A percentile compares a stretch with the other conserved stretches of the same genome.
phyloP scores from a whole-genome alignment of 2,888 invertebrate species.

The Cephus rjabovi region DNA sequence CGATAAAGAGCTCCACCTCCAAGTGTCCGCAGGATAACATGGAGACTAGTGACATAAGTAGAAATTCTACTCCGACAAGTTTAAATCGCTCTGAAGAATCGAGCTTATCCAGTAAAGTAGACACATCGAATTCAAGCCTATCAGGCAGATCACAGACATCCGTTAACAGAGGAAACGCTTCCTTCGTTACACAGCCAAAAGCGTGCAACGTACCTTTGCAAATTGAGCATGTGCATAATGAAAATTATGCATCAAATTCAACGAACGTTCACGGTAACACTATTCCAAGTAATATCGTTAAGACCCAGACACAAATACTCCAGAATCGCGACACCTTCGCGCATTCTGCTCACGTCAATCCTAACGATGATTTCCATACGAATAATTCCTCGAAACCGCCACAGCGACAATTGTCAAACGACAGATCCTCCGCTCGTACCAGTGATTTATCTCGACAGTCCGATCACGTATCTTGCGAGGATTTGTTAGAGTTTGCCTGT shows the following conservation, averaged over 20 bases:
- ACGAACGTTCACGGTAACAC: slow-evolving; percentile 22
- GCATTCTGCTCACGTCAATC: slow-evolving; percentile 7
- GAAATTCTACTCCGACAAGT: slow-evolving; percentile 38
- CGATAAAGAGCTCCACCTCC: slow-evolving; percentile 25
- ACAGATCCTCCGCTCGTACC: slow-evolving; percentile 16
- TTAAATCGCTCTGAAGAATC: slow-evolving; percentile 32
- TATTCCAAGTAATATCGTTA: slow-evolving; percentile 11
- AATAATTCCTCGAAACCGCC: slow-evolving; percentile 8
- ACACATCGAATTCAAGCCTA: not conserved
- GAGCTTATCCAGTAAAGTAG: slow-evolving; percentile 7
- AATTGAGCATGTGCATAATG: slow-evolving; percentile 15
- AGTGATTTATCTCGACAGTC: slow-evolving; percentile 62
- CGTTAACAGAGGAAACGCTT: not conserved
- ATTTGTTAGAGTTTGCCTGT: slow-evolving; percentile 88
- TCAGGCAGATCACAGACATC: slow-evolving; percentile 21
- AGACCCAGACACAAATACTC: slow-evolving; percentile 1
- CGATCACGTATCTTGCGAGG: slow-evolving; percentile 92
- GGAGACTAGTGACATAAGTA: slow-evolving; percentile 38
- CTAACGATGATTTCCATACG: slow-evolving; percentile 21
- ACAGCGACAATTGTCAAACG: slow-evolving; percentile 16
- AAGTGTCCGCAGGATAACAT: slow-evolving; percentile 33
- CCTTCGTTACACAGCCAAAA: slow-evolving; percentile 21
- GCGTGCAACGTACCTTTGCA: slow-evolving; percentile 28
- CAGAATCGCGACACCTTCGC: not conserved
- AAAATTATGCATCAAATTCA: slow-evolving; percentile 15